Percentiles rank a stretch among this genome's conserved stretches.
Evolutionary conservation across 1,140 invertebrate species (phyloP).

Genomic region (Planococcus citri): DNA sequence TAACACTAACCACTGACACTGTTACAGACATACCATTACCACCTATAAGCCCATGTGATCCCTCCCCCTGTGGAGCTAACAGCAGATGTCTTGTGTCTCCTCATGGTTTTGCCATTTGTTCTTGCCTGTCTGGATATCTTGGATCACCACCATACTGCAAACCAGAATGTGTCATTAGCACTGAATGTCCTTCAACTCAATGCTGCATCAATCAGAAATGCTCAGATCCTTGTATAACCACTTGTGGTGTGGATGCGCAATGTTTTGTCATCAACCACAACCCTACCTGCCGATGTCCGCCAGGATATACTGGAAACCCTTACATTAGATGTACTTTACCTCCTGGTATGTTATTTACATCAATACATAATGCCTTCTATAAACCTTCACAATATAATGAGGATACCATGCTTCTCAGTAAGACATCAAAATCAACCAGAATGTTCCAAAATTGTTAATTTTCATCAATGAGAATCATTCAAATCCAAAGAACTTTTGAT

Average conservation of each 20-base stretch:
- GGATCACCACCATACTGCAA: slow-evolving; percentile 66
- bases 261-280: slow-evolving; percentile 70
- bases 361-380: neutral
- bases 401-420: too few relatives aligned
- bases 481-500: too few relatives aligned
- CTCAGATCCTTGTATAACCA: slow-evolving; percentile 59
- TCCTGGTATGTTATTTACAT: slow-evolving; percentile 31
- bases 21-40: slow-evolving; percentile 25
- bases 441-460: too few relatives aligned
- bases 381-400: too few relatives aligned
- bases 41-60: slow-evolving; percentile 37
- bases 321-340: slow-evolving; percentile 53
- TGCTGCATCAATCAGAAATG: slow-evolving; percentile 68
- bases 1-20: neutral
- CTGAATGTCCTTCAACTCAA: slow-evolving; percentile 60
- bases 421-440: too few relatives aligned
- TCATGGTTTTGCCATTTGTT: slow-evolving; percentile 60
- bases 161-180: slow-evolving; percentile 65
- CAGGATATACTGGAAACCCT: slow-evolving; percentile 61
- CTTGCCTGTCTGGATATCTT: slow-evolving; percentile 61
- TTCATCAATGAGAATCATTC: too few relatives aligned
- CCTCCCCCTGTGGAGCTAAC: slow-evolving; percentile 66
- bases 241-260: slow-evolving; percentile 57
- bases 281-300: slow-evolving; percentile 63
- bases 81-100: slow-evolving; percentile 56